phyloP scores from a whole-genome alignment of 2,888 invertebrate species.

The Hypomecis punctinalis region DNA sequence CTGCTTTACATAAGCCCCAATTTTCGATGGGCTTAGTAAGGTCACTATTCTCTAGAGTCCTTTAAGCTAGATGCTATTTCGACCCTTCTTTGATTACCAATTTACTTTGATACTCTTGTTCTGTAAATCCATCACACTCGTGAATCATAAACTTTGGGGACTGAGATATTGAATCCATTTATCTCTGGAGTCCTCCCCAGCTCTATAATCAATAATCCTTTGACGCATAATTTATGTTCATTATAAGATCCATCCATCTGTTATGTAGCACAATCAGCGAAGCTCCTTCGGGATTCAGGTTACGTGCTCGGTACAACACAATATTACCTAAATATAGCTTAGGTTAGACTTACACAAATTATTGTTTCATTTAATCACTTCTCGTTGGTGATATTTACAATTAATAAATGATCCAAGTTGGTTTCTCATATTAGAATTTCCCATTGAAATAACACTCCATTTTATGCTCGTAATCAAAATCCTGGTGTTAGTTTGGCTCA shows the following conservation, averaged over 20 bases:
- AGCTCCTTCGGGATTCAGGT: slow-evolving; percentile 1
- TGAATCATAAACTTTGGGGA: slow-evolving; percentile 28
- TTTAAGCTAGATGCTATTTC: slow-evolving; percentile 33
- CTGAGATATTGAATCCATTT: slow-evolving; percentile 30
- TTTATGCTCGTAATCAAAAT: too few relatives aligned
- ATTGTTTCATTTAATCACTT: too few relatives aligned
- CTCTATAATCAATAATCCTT: slow-evolving; percentile 13
- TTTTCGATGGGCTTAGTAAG: slow-evolving; percentile 39
- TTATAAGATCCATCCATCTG: slow-evolving; percentile 19
- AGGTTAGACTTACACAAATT: too few relatives aligned
- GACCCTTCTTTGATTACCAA: slow-evolving; percentile 43
- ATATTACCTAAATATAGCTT: too few relatives aligned
- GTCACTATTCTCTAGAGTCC: slow-evolving; percentile 39
- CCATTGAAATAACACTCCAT: too few relatives aligned
- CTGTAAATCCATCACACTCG: slow-evolving; percentile 27
- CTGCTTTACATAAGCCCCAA: slow-evolving; percentile 46
- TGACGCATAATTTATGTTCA: slow-evolving; percentile 24
- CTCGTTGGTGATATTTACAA: too few relatives aligned
- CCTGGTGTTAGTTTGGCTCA: too few relatives aligned
- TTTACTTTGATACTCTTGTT: slow-evolving; percentile 28
- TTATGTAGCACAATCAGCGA: slow-evolving; percentile 10
- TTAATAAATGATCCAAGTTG: too few relatives aligned
- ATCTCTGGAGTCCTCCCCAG: slow-evolving; percentile 15
- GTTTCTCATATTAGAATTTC: too few relatives aligned
- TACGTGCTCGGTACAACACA: not conserved